Conservation (phyloP, 2,888 invertebrate species). For the Psococerastis gibbosa region DNA sequence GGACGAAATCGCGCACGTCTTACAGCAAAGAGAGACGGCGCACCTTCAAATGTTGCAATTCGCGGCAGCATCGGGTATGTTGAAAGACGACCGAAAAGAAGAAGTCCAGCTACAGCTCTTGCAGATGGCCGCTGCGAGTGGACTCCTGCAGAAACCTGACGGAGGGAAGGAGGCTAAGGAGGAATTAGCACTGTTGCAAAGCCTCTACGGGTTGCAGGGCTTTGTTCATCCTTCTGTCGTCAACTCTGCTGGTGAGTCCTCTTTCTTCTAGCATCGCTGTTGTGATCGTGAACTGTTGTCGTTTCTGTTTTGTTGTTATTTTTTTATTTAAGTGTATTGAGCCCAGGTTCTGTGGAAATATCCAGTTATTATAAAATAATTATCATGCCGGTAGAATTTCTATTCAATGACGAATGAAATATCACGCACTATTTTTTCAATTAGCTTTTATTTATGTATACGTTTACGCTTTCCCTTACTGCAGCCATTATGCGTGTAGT, state of each 20-base stretch:
- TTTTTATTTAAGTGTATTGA: no score
- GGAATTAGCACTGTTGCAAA: conserved; percentile 36
- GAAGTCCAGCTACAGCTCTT: conserved; percentile 22
- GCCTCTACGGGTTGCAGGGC: conserved; percentile 30
- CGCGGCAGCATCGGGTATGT: conserved; percentile 17
- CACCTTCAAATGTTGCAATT: conserved; percentile 19
- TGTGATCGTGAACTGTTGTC: conserved; percentile 16
- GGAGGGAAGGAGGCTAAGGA: conserved; percentile 22
- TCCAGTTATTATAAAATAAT: no score
- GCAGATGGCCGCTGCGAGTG: conserved; percentile 27
- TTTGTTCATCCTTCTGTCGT: conserved; percentile 39
- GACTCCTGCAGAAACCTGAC: conserved; percentile 24
- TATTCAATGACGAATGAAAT: background rate
- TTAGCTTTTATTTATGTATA: background rate
- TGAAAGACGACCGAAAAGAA: conserved; percentile 11
- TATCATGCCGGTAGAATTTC: background rate
- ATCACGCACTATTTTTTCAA: background rate
- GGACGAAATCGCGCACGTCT: conserved; percentile 10
- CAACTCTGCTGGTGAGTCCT: conserved; percentile 31
- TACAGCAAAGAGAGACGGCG: no score
- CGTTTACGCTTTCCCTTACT: no score
- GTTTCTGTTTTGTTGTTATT: conserved; percentile 14
- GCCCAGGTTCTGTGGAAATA: no score
- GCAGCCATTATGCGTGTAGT: no score
- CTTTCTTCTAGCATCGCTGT: background rate